Percentiles rank a stretch among this genome's conserved stretches.
These are phyloP conservation scores for Metopia argyrocephala DNA, from an alignment of 2,888 invertebrate species.

Conservation along the genomic window DNA sequence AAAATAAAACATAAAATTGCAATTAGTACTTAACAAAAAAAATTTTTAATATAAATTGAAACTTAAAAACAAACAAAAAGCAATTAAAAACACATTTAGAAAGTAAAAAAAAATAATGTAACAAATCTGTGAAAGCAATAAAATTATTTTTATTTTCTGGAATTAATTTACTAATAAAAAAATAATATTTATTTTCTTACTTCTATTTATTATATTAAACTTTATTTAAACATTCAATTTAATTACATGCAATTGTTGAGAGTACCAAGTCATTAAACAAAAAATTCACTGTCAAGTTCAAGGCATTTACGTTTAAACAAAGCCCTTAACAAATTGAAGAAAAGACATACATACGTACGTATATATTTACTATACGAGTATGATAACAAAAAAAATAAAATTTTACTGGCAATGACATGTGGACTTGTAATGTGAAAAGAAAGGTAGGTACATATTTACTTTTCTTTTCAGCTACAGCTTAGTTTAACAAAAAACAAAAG, in stretches of 20 bases:
- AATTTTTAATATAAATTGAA: neutral
- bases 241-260: neutral
- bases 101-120: neutral
- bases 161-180: too few relatives aligned
- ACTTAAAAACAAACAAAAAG: neutral
- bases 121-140: neutral
- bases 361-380: neutral
- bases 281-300: conserved; percentile 47
- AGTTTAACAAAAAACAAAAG: neutral
- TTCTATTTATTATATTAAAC: neutral
- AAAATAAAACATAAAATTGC: conserved; percentile 7
- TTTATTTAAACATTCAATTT: neutral
- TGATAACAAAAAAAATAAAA: neutral
- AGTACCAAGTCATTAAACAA: neutral
- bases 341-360: conserved; percentile 1
- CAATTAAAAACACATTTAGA: conserved; percentile 38
- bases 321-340: neutral
- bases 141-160: neutral
- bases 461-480: neutral
- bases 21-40: neutral
- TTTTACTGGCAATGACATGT: conserved; percentile 21
- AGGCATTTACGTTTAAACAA: conserved; percentile 23
- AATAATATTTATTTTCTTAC: neutral
- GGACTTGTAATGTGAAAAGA: neutral
- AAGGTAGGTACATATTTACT: neutral